Evolutionary conservation across 2,113 vertebrate species (phyloP).

Genomic region (Oreochromis tanganicae): DNA sequence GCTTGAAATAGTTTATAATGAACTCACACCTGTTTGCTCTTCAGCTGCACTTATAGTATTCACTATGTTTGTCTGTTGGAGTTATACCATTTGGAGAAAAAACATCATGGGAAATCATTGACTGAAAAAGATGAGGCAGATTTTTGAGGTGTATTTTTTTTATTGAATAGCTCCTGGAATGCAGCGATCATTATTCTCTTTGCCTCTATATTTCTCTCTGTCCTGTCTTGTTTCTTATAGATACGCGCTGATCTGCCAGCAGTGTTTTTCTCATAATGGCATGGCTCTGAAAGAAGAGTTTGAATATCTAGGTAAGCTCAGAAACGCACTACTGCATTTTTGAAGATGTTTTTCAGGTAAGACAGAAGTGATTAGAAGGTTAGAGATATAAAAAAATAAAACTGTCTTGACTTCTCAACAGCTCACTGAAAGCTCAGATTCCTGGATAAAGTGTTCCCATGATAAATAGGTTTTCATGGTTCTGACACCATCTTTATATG

Average conservation of each 20-base stretch:
- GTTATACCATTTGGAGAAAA: background rate
- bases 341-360: background rate
- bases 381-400: fast-evolving
- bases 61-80: background rate
- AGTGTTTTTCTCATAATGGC: conserved; percentile 97
- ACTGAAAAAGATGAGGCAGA: background rate
- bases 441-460: background rate
- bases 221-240: conserved; percentile 52
- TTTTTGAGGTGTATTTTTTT: background rate
- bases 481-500: background rate
- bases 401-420: background rate
- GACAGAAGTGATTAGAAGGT: background rate
- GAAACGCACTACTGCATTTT: background rate
- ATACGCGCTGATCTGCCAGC: conserved; percentile 95
- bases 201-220: background rate
- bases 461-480: background rate
- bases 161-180: background rate
- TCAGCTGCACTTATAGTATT: fast-evolving
- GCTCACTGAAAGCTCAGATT: background rate
- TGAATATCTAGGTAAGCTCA: conserved; percentile 90
- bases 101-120: background rate
- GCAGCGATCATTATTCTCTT: background rate
- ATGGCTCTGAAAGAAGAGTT: conserved; percentile 98
- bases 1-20: background rate
- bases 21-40: background rate